These are phyloP conservation scores for Neodiprion lecontei DNA, from an alignment of 1,140 invertebrate genomes.

Conservation along the genomic window DNA sequence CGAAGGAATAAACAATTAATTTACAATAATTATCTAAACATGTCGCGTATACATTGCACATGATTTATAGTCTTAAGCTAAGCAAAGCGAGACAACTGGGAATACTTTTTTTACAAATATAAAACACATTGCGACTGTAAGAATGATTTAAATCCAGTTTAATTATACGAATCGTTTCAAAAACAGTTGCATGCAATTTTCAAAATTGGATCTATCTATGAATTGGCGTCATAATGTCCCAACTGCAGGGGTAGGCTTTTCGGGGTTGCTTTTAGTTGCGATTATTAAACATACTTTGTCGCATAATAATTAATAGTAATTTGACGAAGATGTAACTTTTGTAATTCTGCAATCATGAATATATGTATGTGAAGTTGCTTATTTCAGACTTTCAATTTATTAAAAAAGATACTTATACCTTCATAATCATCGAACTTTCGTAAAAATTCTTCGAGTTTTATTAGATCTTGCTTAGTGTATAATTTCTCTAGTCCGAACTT, in stretches of 20 bases:
- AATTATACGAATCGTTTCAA: not conserved
- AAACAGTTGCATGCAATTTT: not conserved
- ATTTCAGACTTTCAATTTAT: not conserved
- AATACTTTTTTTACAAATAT: not conserved
- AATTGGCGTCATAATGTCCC: not conserved
- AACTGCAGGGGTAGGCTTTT: not conserved
- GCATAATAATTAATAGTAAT: not conserved
- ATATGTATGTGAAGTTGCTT: not conserved
- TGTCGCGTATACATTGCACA: constrained; percentile 1
- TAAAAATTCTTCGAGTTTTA: not conserved
- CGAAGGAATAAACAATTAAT: not conserved
- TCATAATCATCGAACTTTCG: too few relatives aligned
- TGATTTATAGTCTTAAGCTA: not conserved
- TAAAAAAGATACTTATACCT: not conserved
- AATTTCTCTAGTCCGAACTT: not conserved
- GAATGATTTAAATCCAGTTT: not conserved
- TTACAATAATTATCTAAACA: not conserved
- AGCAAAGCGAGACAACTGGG: not conserved
- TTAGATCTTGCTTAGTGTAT: not conserved
- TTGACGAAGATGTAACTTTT: not conserved
- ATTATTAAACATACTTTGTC: not conserved
- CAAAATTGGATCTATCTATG: not conserved
- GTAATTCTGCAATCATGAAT: not conserved
- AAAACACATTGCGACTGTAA: not conserved
- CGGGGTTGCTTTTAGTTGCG: not conserved